Evolutionary conservation across 2,888 invertebrate species (phyloP).

Genomic region (Rhodophaea formosa): DNA sequence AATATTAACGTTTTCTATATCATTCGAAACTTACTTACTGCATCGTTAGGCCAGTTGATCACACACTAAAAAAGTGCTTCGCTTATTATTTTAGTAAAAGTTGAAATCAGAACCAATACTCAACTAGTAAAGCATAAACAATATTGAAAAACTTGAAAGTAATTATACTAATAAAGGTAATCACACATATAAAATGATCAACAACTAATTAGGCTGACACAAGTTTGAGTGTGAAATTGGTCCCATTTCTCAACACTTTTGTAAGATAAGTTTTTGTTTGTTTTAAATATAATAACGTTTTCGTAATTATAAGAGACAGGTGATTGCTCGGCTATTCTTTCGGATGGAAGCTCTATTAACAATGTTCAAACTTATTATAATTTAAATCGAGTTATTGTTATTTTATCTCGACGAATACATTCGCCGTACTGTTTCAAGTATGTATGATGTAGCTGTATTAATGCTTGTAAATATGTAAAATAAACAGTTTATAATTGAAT

Average conservation of each 20-base stretch:
- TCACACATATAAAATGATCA: too few relatives aligned
- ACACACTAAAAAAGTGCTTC: neutral
- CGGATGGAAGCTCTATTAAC: neutral
- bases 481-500: constrained; percentile 47
- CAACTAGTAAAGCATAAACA: too few relatives aligned
- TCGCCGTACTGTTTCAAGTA: constrained; percentile 8
- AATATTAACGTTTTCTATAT: constrained; percentile 8
- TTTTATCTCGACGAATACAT: constrained; percentile 15
- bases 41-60: neutral
- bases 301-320: neutral
- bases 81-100: too few relatives aligned
- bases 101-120: too few relatives aligned
- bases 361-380: constrained; percentile 2
- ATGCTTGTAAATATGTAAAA: constrained; percentile 78
- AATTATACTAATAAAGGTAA: too few relatives aligned
- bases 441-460: constrained; percentile 49
- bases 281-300: neutral
- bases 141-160: too few relatives aligned
- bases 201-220: too few relatives aligned
- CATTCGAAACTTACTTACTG: neutral
- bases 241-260: too few relatives aligned
- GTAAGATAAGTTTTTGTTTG: too few relatives aligned
- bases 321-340: neutral
- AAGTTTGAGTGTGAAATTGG: too few relatives aligned
- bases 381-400: neutral